These are phyloP conservation scores for Pherbina coryleti DNA, from an alignment of 2,888 invertebrate genomes.

Conservation along the genomic window DNA sequence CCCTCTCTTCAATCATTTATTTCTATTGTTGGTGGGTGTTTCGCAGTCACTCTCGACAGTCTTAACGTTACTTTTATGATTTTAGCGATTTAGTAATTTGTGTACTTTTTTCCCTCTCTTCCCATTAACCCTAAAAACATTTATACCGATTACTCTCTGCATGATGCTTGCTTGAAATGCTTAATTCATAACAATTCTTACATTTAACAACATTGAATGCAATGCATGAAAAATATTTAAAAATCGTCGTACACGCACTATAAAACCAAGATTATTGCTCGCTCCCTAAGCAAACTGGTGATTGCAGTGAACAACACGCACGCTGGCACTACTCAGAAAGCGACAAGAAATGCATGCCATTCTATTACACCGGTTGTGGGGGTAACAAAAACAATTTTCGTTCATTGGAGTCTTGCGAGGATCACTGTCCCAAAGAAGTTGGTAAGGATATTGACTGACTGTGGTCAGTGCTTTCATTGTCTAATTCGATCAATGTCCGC, in stretches of 20 bases:
- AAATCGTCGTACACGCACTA: constrained; percentile 33
- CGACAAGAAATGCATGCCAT: constrained; percentile 90
- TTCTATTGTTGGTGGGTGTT: too few species aligned
- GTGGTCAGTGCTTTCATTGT: constrained; percentile 49
- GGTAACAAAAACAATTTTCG: constrained; percentile 91
- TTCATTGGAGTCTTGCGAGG: constrained; percentile 79
- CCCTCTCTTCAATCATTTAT: background rate
- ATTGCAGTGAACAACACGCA: constrained; percentile 80
- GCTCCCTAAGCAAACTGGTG: constrained; percentile 81
- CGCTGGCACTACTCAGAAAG: constrained; percentile 88
- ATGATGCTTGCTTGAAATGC: constrained; percentile 48
- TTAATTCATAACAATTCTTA: constrained; percentile 43
- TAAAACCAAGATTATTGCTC: constrained; percentile 77
- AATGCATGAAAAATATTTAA: background rate
- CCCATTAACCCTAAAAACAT: constrained; percentile 31
- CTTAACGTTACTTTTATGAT: constrained; percentile 16
- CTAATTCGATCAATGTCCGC: constrained; percentile 53
- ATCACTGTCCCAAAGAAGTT: constrained; percentile 82
- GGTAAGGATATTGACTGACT: constrained; percentile 74
- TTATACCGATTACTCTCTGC: constrained; percentile 52
- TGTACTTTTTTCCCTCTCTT: constrained; percentile 37
- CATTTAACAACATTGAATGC: constrained; percentile 33
- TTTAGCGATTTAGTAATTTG: constrained; percentile 17
- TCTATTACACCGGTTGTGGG: constrained; percentile 92
- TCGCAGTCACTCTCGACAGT: background rate